These are phyloP conservation scores for Dissostichus mawsoni DNA, from an alignment of 2,113 vertebrate genomes.

Conservation along the genomic window DNA sequence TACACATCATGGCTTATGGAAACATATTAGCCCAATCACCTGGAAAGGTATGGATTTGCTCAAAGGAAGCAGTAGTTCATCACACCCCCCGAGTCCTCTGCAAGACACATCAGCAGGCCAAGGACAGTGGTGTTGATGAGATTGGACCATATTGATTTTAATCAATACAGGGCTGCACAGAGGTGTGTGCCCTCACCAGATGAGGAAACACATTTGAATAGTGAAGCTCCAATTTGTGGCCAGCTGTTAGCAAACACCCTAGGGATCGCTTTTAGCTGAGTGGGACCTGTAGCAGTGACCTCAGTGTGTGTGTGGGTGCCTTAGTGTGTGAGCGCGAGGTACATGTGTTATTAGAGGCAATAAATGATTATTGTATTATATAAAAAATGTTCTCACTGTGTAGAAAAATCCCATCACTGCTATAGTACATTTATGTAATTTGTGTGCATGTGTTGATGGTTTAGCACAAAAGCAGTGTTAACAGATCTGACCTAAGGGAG, in stretches of 20 bases:
- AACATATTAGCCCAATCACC: constrained; percentile 68
- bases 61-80: constrained; percentile 59
- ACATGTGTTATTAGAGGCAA: constrained; percentile 16
- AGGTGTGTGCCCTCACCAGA: constrained; percentile 54
- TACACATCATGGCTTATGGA: constrained; percentile 47
- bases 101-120: constrained; percentile 53
- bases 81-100: constrained; percentile 41
- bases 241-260: constrained; percentile 51
- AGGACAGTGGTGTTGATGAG: constrained; percentile 72
- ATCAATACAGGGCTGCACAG: constrained; percentile 67
- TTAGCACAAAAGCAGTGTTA: constrained; percentile 63
- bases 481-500: constrained; percentile 54
- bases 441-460: constrained; percentile 58
- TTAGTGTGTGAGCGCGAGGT: background rate
- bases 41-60: constrained; percentile 59
- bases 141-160: constrained; percentile 78
- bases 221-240: constrained; percentile 27
- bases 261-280: constrained; percentile 33
- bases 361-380: constrained; percentile 41
- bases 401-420: constrained; percentile 32
- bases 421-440: constrained; percentile 41
- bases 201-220: constrained; percentile 66
- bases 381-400: constrained; percentile 11
- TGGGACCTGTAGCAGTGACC: constrained; percentile 31
- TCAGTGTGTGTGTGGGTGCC: constrained; percentile 1